A percentile compares a stretch with the other conserved stretches of the same genome.
Conservation (phyloP, 2,113 vertebrate genomes). For the Carettochelys insculpta region DNA sequence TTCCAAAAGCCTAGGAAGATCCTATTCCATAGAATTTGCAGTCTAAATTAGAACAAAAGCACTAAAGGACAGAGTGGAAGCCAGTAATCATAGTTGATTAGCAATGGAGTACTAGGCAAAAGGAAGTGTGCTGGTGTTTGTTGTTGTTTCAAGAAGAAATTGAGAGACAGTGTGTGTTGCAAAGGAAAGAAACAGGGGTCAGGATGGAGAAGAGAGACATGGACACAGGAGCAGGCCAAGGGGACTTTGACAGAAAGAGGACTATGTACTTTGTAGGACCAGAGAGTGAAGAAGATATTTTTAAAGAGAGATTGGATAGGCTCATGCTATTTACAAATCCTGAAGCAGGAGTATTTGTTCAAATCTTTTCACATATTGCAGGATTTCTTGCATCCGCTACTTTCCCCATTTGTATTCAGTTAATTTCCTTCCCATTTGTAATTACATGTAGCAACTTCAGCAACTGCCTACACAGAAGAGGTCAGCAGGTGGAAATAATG, state of each 20-base stretch:
- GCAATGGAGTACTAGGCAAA: not conserved
- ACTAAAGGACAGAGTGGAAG: not conserved
- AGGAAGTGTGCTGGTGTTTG: not conserved
- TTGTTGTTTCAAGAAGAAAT: not conserved
- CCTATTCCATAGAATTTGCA: not conserved
- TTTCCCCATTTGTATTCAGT: not conserved
- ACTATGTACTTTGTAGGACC: not conserved
- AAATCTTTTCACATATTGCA: not conserved
- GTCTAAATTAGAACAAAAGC: not conserved
- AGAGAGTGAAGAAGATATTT: not conserved
- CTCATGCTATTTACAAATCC: not conserved
- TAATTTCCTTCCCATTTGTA: not conserved
- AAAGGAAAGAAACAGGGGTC: not conserved
- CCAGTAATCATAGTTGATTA: not conserved
- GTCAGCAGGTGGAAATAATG: not conserved
- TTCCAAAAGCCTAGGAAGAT: not conserved
- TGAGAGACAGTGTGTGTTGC: not conserved
- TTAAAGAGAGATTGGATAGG: not conserved
- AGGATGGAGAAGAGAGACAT: not conserved
- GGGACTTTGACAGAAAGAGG: not conserved
- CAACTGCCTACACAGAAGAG: not conserved
- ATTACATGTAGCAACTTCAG: not conserved
- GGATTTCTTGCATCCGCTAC: not conserved
- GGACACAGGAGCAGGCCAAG: not conserved
- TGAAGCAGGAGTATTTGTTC: not conserved